These are phyloP conservation scores for human (Homo sapiens) DNA, from an alignment of 2,113 vertebrate species.

Conservation along the genomic window GRCh38 chr3:196938001-196938500, in stretches of 20 bases:
- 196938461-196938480: not conserved
- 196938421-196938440: not conserved
- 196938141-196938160: not conserved
- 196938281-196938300: not conserved
- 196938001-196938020: not conserved
- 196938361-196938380: slow-evolving; percentile 7
- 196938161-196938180: not conserved
- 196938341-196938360: not conserved
- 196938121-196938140: not conserved
- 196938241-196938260: not conserved
- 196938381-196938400: slow-evolving; percentile 13
- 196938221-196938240: not conserved
- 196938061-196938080: not conserved
- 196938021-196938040: not conserved
- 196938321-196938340: not conserved
- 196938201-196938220: not conserved
- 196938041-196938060: slow-evolving; percentile 38
- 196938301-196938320: not conserved
- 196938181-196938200: not conserved
- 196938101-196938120: not conserved
- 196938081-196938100: not conserved
- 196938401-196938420: not conserved
- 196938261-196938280: not conserved
- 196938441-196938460: slow-evolving; percentile 4
- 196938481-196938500: not conserved